Conservation (phyloP, 30 jellyfish, hydroid and myxozoan genomes). For the Hydractinia echinata region DNA sequence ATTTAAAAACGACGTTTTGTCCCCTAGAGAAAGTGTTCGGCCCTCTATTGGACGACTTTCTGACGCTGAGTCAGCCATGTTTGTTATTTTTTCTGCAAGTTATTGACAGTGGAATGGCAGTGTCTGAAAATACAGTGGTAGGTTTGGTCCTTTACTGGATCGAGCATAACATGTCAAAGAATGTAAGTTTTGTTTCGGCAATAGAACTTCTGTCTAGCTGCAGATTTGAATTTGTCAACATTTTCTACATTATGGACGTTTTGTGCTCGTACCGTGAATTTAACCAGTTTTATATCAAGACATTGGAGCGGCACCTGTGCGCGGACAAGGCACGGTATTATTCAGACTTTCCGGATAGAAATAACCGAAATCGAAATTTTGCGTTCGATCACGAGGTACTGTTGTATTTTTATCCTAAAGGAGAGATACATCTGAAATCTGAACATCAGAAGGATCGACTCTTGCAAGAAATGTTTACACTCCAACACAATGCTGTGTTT, state of each 20-base stretch:
- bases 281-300: slow-evolving; percentile 16
- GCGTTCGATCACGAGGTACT: slow-evolving; percentile 39
- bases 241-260: slow-evolving; percentile 15
- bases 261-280: slow-evolving; percentile 1
- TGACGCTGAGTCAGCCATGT: not conserved
- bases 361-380: slow-evolving; percentile 11
- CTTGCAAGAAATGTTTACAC: not conserved
- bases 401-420: slow-evolving; percentile 21
- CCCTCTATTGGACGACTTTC: slow-evolving; percentile 18
- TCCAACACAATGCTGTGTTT: slow-evolving; percentile 9
- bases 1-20: slow-evolving; percentile 16
- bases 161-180: not conserved
- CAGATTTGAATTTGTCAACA: slow-evolving; percentile 22
- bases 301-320: slow-evolving; percentile 9
- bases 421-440: not conserved
- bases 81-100: slow-evolving; percentile 11
- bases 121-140: slow-evolving; percentile 30
- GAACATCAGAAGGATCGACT: slow-evolving; percentile 3
- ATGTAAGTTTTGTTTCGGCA: not conserved
- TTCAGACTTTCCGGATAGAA: slow-evolving; percentile 31
- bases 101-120: slow-evolving; percentile 32
- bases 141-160: slow-evolving; percentile 26
- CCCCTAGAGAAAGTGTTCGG: slow-evolving; percentile 36
- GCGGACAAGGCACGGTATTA: not conserved
- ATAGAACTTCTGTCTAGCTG: slow-evolving; percentile 11